Evolutionary conservation across 2,888 invertebrate genomes (phyloP).

Genomic region (Tetragonisca angustula): DNA sequence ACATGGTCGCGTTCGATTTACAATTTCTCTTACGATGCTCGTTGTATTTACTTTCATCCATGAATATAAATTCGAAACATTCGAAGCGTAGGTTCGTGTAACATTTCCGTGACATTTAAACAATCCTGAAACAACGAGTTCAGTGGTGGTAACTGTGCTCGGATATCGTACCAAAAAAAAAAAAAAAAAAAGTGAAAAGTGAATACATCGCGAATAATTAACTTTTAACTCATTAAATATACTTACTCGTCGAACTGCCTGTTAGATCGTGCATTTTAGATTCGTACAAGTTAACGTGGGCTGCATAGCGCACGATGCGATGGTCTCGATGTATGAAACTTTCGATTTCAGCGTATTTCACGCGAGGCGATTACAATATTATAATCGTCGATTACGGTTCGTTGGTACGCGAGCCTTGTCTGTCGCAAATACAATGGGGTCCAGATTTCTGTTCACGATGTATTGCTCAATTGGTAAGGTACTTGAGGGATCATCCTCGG

Average conservation of each 20-base stretch:
- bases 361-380: slow-evolving; percentile 92
- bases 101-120: not conserved
- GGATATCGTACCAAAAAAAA: not conserved
- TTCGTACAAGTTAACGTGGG: not conserved
- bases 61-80: no score
- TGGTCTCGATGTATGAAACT: slow-evolving; percentile 48
- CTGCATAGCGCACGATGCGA: not conserved
- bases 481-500: slow-evolving; percentile 91
- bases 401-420: slow-evolving; percentile 92
- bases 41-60: no score
- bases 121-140: not conserved
- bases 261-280: not conserved
- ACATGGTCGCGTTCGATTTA: no score
- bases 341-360: slow-evolving; percentile 88
- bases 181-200: not conserved
- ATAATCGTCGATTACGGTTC: slow-evolving; percentile 94
- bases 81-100: no score
- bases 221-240: no score
- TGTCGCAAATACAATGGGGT: slow-evolving; percentile 88
- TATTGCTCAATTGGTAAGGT: slow-evolving; percentile 92
- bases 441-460: slow-evolving; percentile 87
- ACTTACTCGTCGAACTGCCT: no score
- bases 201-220: no score
- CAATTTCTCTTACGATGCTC: no score
- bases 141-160: no score